phyloP scores from a whole-genome alignment of 2,888 invertebrate species.

The Sialis fuliginosa region DNA sequence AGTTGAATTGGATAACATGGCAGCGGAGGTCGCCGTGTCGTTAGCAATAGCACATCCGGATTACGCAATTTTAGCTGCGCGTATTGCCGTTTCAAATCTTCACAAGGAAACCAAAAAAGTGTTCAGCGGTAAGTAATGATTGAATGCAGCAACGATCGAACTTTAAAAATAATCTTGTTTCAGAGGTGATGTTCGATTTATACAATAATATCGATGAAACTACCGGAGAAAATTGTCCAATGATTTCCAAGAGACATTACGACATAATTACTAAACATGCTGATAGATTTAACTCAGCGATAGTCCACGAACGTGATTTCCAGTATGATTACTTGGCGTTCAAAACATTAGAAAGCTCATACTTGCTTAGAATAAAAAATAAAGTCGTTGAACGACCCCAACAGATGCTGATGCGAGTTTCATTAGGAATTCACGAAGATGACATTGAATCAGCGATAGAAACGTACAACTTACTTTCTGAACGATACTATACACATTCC shows the following conservation, averaged over 20 bases:
- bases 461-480: slow-evolving; percentile 41
- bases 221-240: slow-evolving; percentile 47
- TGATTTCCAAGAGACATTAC: slow-evolving; percentile 64
- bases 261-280: slow-evolving; percentile 61
- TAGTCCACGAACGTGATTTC: slow-evolving; percentile 40
- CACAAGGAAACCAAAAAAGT: slow-evolving; percentile 96
- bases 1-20: slow-evolving; percentile 89
- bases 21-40: slow-evolving; percentile 96
- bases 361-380: slow-evolving; percentile 34
- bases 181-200: slow-evolving; percentile 47
- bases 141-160: background rate
- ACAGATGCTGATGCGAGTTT: slow-evolving; percentile 43
- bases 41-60: slow-evolving; percentile 97
- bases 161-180: background rate
- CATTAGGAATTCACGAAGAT: slow-evolving; percentile 39
- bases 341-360: slow-evolving; percentile 34
- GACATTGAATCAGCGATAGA: slow-evolving; percentile 41
- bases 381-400: slow-evolving; percentile 40
- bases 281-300: slow-evolving; percentile 67
- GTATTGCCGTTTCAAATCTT: slow-evolving; percentile 91
- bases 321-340: slow-evolving; percentile 44
- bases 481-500: slow-evolving; percentile 44
- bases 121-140: slow-evolving; percentile 51
- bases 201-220: slow-evolving; percentile 50
- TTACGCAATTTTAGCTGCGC: slow-evolving; percentile 75